Evolutionary conservation across 2,888 invertebrate species (phyloP), one percentile per base, ranked within the genome.

Genomic region (Timandra comae): DNA sequence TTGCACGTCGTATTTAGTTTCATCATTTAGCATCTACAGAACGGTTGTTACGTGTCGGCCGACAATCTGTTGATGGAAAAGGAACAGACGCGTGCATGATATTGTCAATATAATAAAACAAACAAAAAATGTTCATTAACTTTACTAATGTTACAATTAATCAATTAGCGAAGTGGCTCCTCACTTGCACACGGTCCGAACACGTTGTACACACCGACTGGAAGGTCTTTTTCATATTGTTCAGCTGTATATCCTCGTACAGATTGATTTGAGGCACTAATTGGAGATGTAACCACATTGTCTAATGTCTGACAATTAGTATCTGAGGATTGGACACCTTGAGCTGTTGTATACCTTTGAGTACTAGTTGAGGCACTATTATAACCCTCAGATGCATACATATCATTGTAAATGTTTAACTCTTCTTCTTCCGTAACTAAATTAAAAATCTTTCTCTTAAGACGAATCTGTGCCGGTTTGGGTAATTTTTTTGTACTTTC

Each of bases 331-430:
- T 16, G 35, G 35, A 35, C 26, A 35, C 35, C 30, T 35, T 35
- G 30, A 35, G 35, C 35, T 35, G 35, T 35, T 35, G 35, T 35
- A 35, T 35, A 35, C 35, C 30, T 30, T 35, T 27, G 27, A 35
- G 35, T 35, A 35, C 35, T 35, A n/a, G 30, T 35, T 35, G 30
- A 35, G 30, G 35, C 35, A 35, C 35, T 35, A 35, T 35, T 27
- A 35, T 30, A 16, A 35, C 35, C 29, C 29, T 30, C 30, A 35
- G 35, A 35, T 35, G 35, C 35, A 35, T 35, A 35, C 24, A 30
- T 35, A 30, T 35, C 30, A 35, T 35, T 35, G 35, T 35, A 35
- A 27, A 35, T 30, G 7, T 30, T 35, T 22, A 30, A 35, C 27
- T 35, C 35, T 35, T 30, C 32, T 32, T 32, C 35, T 30, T 30